Conservation (phyloP, 1,140 invertebrate species). For the Drosophila funebris region DNA sequence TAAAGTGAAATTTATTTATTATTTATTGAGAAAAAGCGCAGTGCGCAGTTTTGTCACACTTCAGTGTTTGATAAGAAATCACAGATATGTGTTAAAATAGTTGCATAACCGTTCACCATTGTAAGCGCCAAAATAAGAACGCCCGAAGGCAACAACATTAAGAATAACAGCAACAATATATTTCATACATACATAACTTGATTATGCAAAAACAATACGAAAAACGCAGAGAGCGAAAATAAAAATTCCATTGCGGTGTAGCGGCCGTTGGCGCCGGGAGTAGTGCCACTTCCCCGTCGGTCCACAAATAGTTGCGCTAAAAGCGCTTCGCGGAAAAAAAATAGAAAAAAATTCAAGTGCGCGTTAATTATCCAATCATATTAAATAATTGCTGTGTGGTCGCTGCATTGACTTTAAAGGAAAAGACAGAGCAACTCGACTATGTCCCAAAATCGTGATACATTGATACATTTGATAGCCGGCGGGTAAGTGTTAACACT, state of each 20-base stretch:
- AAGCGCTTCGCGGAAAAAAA: not conserved
- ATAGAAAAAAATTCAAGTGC: constrained; percentile 52
- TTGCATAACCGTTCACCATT: constrained; percentile 45
- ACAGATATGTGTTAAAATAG: constrained; percentile 28
- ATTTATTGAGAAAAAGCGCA: not conserved
- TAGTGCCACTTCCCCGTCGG: constrained; percentile 13
- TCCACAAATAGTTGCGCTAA: not conserved
- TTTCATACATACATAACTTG: constrained; percentile 15
- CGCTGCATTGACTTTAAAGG: not conserved
- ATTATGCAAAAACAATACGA: constrained; percentile 30
- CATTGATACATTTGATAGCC: constrained; percentile 68
- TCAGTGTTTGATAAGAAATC: constrained; percentile 29
- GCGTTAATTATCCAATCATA: constrained; percentile 51
- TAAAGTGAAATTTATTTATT: constrained; percentile 2
- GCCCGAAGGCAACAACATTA: constrained; percentile 12
- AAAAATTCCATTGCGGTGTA: constrained; percentile 43
- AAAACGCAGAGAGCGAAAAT: constrained; percentile 18
- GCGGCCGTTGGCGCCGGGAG: constrained; percentile 41
- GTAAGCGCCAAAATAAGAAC: constrained; percentile 49
- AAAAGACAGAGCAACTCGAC: constrained; percentile 17
- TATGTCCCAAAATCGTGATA: constrained; percentile 74
- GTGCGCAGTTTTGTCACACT: not conserved
- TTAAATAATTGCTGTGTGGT: not conserved
- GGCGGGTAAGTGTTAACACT: constrained; percentile 65
- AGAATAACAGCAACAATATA: constrained; percentile 13